These are phyloP conservation scores for Lepus townsendii DNA, from an alignment of 2,797 vertebrate species.

Conservation along the genomic window DNA sequence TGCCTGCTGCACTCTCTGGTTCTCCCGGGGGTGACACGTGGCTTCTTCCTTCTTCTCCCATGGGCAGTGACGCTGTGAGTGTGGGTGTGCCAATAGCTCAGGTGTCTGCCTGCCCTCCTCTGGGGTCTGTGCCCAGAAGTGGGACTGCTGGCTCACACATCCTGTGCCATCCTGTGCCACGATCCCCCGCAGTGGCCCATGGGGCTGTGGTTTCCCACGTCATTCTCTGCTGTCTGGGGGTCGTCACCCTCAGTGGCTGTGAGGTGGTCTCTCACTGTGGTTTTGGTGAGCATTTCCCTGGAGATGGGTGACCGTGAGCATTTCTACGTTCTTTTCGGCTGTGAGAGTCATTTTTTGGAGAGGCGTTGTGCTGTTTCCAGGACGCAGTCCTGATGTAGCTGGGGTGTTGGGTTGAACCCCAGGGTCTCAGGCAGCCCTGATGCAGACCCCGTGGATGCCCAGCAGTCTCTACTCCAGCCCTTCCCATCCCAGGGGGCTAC, in stretches of 20 bases:
- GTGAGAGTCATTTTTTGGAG: not conserved
- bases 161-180: too few relatives aligned
- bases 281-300: not conserved
- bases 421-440: not conserved
- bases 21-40: too few relatives aligned
- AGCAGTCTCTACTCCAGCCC: slow-evolving; percentile 59
- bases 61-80: not conserved
- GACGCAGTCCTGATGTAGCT: not conserved
- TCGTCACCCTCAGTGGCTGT: too few relatives aligned
- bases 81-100: not conserved
- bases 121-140: not conserved
- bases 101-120: not conserved
- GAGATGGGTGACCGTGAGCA: not conserved
- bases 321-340: not conserved
- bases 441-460: slow-evolving; percentile 71
- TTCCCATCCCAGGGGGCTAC: not conserved
- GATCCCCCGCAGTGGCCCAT: too few relatives aligned
- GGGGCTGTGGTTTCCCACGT: too few relatives aligned
- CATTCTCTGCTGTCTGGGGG: not conserved
- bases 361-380: not conserved
- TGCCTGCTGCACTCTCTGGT: too few relatives aligned
- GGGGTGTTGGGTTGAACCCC: not conserved
- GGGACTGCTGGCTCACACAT: not conserved
- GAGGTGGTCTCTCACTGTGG: not conserved
- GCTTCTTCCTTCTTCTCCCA: too few relatives aligned